Percentiles rank a stretch among this genome's conserved stretches.
Conservation (phyloP, 2,113 vertebrate genomes). For the Crotalus helleri region DNA sequence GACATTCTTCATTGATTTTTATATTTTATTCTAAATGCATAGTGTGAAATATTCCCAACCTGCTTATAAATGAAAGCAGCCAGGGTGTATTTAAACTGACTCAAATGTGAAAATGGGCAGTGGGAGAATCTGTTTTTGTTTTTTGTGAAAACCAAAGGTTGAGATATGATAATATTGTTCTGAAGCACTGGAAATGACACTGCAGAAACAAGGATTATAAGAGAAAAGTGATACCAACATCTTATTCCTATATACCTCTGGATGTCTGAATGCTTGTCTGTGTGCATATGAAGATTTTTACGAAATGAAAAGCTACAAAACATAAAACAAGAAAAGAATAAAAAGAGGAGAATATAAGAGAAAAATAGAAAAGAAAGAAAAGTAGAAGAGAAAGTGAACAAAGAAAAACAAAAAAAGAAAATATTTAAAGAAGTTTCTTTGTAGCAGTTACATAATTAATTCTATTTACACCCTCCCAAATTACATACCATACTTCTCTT, state of each 20-base stretch:
- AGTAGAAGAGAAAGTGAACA: background rate
- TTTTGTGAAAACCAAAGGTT: slow-evolving; percentile 1
- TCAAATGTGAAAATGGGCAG: slow-evolving; percentile 10
- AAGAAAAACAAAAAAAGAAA: background rate
- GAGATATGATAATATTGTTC: slow-evolving; percentile 17
- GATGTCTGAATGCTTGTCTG: background rate
- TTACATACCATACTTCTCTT: background rate
- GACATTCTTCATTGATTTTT: slow-evolving; percentile 17
- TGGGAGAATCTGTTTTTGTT: background rate
- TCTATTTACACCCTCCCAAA: background rate
- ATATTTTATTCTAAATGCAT: slow-evolving; percentile 20
- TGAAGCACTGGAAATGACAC: slow-evolving; percentile 39
- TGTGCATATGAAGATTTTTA: background rate
- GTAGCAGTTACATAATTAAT: background rate
- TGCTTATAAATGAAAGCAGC: slow-evolving; percentile 15
- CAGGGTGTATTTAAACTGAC: background rate
- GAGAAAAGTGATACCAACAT: slow-evolving; percentile 19
- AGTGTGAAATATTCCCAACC: background rate
- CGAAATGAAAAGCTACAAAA: background rate
- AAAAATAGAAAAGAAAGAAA: background rate
- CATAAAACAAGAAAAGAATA: background rate
- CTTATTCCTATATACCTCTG: background rate
- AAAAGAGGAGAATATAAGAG: background rate
- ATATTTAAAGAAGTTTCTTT: background rate
- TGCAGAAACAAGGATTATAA: slow-evolving; percentile 12